Percentiles rank a stretch among this genome's conserved stretches.
Evolutionary conservation across 2,888 invertebrate species (phyloP).

Genomic region (Heliconius hortense): DNA sequence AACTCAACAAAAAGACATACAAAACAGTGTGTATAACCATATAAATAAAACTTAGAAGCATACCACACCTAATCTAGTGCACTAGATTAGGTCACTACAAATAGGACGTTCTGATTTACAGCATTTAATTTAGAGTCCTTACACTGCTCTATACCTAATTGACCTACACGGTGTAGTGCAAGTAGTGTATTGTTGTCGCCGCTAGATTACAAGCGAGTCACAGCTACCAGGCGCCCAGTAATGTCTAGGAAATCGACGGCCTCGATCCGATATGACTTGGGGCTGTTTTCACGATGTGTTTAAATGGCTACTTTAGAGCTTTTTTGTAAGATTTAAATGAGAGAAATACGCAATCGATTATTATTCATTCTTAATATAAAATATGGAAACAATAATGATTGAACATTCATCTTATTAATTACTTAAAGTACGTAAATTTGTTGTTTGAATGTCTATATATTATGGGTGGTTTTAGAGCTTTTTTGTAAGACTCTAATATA

Average conservation of each 20-base stretch:
- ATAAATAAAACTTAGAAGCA: too few relatives aligned
- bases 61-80: too few relatives aligned
- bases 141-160: not conserved
- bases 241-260: constrained; percentile 82
- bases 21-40: not conserved
- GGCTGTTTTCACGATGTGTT: constrained; percentile 91
- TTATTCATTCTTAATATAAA: not conserved
- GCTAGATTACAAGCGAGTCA: constrained; percentile 84
- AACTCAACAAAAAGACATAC: not conserved
- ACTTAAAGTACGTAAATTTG: not conserved
- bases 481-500: not conserved
- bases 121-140: too few relatives aligned
- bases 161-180: not conserved
- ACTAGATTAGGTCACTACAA: too few relatives aligned
- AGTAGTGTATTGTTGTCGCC: not conserved
- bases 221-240: constrained; percentile 42
- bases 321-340: not conserved
- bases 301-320: not conserved
- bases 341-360: not conserved
- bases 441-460: not conserved
- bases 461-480: not conserved
- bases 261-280: constrained; percentile 63
- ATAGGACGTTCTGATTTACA: too few relatives aligned
- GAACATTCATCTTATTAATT: not conserved
- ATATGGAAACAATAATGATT: not conserved